phyloP scores from a whole-genome alignment of 2,888 invertebrate species.

The Lasioglossum pauxillum region DNA sequence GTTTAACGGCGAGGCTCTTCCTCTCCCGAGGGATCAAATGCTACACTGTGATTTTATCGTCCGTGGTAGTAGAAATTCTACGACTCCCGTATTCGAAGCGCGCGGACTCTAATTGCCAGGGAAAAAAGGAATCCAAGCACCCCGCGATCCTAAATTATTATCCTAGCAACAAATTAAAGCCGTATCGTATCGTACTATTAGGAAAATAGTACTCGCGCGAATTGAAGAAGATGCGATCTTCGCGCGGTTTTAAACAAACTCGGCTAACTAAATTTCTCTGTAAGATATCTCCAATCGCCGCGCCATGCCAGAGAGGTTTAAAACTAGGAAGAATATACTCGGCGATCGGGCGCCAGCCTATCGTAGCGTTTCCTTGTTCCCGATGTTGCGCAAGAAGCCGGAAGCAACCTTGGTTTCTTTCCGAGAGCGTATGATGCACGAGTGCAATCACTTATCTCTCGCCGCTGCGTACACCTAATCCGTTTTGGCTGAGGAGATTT shows the following conservation, averaged over 20 bases:
- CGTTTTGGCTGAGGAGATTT: constrained; percentile 27
- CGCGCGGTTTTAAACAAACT: background rate
- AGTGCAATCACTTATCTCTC: constrained; percentile 54
- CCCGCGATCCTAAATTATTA: background rate
- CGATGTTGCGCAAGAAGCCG: constrained; percentile 64
- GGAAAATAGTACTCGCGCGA: background rate
- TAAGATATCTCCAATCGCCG: background rate
- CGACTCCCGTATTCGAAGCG: background rate
- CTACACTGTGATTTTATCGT: background rate
- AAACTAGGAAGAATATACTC: constrained; percentile 2
- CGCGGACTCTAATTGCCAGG: background rate
- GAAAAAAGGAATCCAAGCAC: background rate
- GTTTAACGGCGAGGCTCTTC: background rate
- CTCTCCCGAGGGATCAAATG: background rate
- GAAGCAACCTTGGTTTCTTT: constrained; percentile 60
- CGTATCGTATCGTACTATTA: background rate
- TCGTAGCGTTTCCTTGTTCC: constrained; percentile 64
- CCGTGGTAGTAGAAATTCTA: background rate
- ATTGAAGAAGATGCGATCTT: background rate
- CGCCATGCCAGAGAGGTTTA: background rate
- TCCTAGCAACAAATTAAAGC: background rate
- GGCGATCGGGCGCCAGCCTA: constrained; percentile 32
- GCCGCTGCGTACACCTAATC: constrained; percentile 35
- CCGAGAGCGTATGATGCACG: constrained; percentile 58
- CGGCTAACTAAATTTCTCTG: background rate